Evolutionary conservation across 2,888 invertebrate species (phyloP), one percentile per base, ranked within the genome.

Genomic region (Charanyca ferruginea): DNA sequence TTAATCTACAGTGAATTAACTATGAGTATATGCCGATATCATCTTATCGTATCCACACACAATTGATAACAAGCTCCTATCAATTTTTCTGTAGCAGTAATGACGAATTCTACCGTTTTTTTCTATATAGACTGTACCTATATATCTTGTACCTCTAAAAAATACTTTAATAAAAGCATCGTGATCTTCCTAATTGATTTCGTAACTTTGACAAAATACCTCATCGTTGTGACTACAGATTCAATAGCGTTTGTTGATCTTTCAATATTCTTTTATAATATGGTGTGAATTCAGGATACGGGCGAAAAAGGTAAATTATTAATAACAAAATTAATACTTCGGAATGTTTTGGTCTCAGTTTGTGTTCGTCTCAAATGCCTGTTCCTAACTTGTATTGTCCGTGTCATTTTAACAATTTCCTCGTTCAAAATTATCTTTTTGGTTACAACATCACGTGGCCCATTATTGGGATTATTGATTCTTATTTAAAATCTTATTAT

Each of bases 11-110:
- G 48, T 52, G 66, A 76, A 69, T 67, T 70, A 78, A 80, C 69
- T 51, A 57, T 45, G 22, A n/a, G n/a, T n/a, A n/a, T n/a, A n/a
- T 57, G 28, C 57, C 64, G 75, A 76, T 73, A 69, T 32, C 25
- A 61, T 65, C 77, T 77, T 80, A 83, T 83, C 83, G 25, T 61
- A 44, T 71, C 68, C 60, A 75, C 66, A 64, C 54, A 61, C 44
- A 20, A 47, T 66, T 57, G 85, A 84, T 84, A 85, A 51, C 64
- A 6, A 45, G 32, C 23, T 66, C 20, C 59, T 85, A 84, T 85
- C 83, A 35, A 64, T 75, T 62, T 83, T 83, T 84, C 81, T 83
- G 60, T 52, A 63, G 52, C 32, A 35, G 20, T 22, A 58, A 53
- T 76, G 75, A 73, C 63, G 51, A 75, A 68, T 66, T 63, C 63